phyloP scores from a whole-genome alignment of 2,797 vertebrate genomes.

The Lepilemur septentrionalis region DNA sequence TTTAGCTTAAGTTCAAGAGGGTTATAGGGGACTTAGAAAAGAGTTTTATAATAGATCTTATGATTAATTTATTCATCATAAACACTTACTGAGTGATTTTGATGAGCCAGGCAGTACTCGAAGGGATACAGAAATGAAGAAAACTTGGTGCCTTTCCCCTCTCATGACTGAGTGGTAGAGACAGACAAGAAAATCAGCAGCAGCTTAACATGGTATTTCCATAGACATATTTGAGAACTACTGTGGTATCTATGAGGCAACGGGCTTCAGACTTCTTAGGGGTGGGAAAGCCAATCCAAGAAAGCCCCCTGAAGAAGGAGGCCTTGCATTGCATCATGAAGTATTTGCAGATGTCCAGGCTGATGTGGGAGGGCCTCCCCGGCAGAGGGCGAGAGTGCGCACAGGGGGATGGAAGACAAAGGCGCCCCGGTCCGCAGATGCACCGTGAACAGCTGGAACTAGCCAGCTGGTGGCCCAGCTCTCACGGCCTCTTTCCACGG shows the following conservation, averaged over 20 bases:
- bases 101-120: not conserved
- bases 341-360: not conserved
- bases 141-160: not conserved
- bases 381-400: too few species aligned
- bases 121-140: not conserved
- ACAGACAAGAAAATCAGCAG: not conserved
- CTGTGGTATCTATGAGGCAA: not conserved
- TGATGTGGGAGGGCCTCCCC: not conserved
- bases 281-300: not conserved
- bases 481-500: not conserved
- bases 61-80: not conserved
- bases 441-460: not conserved
- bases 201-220: not conserved
- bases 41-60: not conserved
- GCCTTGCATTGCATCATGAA: not conserved
- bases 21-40: not conserved
- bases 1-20: not conserved
- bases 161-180: not conserved
- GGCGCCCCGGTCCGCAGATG: accelerated
- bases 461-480: not conserved
- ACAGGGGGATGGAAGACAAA: not conserved
- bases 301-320: not conserved
- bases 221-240: too few species aligned
- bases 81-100: not conserved
- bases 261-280: not conserved